Conservation (phyloP, 2,113 vertebrate genomes). For the Lophotis ruficrista region DNA sequence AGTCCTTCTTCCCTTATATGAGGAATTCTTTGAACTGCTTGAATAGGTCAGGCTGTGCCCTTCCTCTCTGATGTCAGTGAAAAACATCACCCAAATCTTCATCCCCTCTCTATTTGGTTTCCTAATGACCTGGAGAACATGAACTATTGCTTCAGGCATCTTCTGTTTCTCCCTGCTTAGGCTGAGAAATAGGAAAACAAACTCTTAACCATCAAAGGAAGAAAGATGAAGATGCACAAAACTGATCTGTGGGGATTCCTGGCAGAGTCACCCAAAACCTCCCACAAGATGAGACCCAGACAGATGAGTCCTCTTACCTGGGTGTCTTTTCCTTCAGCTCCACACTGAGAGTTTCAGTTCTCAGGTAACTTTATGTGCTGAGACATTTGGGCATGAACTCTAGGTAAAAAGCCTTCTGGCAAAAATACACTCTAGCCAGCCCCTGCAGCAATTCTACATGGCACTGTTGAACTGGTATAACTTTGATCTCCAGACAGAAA, state of each 20-base stretch:
- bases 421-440: background rate
- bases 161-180: background rate
- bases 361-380: background rate
- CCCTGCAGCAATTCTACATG: background rate
- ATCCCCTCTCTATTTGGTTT: background rate
- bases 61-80: background rate
- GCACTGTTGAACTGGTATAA: background rate
- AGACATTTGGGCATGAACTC: background rate
- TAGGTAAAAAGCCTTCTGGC: background rate
- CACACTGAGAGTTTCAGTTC: background rate
- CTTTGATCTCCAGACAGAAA: background rate
- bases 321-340: background rate
- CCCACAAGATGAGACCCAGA: background rate
- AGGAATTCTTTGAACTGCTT: constrained; percentile 14
- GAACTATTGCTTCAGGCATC: background rate
- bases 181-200: constrained; percentile 7
- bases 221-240: background rate
- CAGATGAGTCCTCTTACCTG: background rate
- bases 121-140: background rate
- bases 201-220: background rate
- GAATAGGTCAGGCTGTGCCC: background rate
- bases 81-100: constrained; percentile 9
- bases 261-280: background rate
- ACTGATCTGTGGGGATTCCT: background rate
- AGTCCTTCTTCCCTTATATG: background rate